Conservation (phyloP, 2,113 vertebrate genomes). For the Alaudala cheleensis region DNA sequence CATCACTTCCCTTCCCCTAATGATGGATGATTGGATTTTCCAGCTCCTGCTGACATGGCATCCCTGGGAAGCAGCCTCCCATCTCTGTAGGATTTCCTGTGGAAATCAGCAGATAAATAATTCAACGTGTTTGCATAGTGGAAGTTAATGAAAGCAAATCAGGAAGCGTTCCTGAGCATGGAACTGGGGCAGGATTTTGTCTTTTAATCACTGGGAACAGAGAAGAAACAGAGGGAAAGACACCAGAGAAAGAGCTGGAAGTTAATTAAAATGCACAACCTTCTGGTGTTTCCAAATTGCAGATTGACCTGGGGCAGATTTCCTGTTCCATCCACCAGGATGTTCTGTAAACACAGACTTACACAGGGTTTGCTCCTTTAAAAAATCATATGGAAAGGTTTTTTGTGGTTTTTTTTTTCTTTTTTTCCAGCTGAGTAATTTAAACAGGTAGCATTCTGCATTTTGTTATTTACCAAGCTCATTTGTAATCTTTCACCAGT, state of each 20-base stretch:
- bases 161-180: background rate
- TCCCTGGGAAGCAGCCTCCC: background rate
- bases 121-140: background rate
- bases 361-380: background rate
- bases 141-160: conserved; percentile 38
- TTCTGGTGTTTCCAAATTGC: conserved; percentile 27
- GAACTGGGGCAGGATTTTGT: background rate
- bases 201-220: conserved; percentile 19
- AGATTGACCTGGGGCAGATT: background rate
- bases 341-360: background rate
- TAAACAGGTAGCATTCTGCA: background rate
- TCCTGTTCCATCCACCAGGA: background rate
- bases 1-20: background rate
- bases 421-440: background rate
- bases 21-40: background rate
- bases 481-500: background rate
- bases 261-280: conserved; percentile 32
- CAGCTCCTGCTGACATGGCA: background rate
- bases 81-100: background rate
- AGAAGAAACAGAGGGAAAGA: background rate
- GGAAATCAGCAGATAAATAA: conserved; percentile 51
- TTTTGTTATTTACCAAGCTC: background rate
- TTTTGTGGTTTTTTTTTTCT: too few relatives aligned
- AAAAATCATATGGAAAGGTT: background rate
- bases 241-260: conserved; percentile 16